Evolutionary conservation across 2,113 vertebrate genomes (phyloP).

Genomic region (Dasyprocta punctata): DNA sequence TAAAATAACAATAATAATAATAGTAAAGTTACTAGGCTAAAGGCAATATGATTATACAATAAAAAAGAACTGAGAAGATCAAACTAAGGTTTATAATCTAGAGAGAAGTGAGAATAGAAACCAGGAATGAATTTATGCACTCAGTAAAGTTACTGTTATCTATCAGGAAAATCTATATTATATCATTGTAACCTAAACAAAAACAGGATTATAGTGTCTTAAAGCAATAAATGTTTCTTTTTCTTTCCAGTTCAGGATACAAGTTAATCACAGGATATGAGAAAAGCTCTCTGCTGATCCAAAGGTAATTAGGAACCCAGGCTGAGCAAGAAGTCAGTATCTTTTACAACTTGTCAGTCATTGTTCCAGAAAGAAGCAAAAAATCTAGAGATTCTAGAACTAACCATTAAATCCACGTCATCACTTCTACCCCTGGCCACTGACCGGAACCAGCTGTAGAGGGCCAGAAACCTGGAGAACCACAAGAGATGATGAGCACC

Average conservation of each 20-base stretch:
- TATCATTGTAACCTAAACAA: not conserved
- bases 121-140: not conserved
- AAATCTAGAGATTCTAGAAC: not conserved
- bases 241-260: not conserved
- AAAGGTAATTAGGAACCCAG: not conserved
- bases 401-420: not conserved
- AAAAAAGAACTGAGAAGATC: not conserved
- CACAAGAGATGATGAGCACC: not conserved
- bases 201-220: not conserved
- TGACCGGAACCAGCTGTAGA: not conserved
- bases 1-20: not conserved
- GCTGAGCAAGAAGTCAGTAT: not conserved
- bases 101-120: not conserved
- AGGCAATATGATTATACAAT: not conserved
- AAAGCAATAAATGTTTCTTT: not conserved
- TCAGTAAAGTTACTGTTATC: not conserved
- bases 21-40: not conserved
- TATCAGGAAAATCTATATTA: not conserved
- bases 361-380: not conserved
- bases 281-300: conserved; percentile 17
- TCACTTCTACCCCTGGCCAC: not conserved
- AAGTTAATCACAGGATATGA: not conserved
- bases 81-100: not conserved
- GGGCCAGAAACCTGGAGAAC: not conserved
- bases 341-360: not conserved